Evolutionary conservation across 2,888 invertebrate species (phyloP), one percentile per base, ranked within the genome.

Genomic region (Clepsis dumicolana): DNA sequence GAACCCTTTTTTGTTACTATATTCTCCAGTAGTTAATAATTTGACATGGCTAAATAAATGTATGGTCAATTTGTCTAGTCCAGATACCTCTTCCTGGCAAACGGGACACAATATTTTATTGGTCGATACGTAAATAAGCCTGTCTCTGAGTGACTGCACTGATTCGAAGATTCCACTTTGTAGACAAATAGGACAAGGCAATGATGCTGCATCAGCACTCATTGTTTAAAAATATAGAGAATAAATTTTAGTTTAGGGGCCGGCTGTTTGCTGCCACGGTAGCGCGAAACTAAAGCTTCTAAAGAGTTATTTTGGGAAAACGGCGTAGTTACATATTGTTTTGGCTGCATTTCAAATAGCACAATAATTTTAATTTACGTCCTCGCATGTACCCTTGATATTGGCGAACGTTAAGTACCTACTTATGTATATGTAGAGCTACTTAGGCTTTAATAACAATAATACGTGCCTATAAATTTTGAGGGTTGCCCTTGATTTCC

Each of bases 31-130:
- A 59, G 79, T 74, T 73, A 86, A 73, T 67, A 94, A 81, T 74
- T 90, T 89, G 4, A 95, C 94, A 82, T 97, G 97, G 70, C 95
- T 95, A 80, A 97, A 97, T 73, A 97, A 91, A 87, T 97, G 97
- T 80, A 97, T 97, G 0, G 97, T 97, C 61, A 97, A 91, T 90
- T 97, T 97, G 85, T 97, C 97, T 73, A 97, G 94, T 0, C 97
- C 97, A 72, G 95, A 89, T 21, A 97, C 92, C 75, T 95, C 92
- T 79, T 97, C 97, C 78, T 95, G 95, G 82, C 97, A 97, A 71
- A 97, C 95, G 14, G 97, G 97, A 83, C 97, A 97, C 64, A 94
- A 84, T 75, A 97, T 90, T 72, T 95, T 96, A 71, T 96, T 95
- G 57, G 96, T 97, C 16, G 97, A 96, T 48, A 96, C 96, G 79